Evolutionary conservation across 2,113 vertebrate species (phyloP).

Genomic region (Nothocercus nigrocapillus): DNA sequence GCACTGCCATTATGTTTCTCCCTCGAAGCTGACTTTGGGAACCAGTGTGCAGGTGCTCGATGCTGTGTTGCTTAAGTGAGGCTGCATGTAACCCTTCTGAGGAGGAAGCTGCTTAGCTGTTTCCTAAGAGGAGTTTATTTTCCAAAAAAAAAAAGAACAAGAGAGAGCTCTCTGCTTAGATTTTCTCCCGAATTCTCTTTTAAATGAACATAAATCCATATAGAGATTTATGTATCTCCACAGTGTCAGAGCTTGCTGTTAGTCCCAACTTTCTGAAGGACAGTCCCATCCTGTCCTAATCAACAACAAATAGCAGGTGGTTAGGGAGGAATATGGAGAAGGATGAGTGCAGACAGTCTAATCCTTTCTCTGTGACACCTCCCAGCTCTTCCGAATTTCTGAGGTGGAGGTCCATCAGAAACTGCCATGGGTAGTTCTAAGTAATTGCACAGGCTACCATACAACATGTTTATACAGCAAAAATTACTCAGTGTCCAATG

Average conservation of each 20-base stretch:
- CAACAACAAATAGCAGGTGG: background rate
- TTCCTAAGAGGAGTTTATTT: background rate
- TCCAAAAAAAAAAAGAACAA: background rate
- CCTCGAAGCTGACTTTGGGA: conserved; percentile 1
- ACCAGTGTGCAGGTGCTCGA: background rate
- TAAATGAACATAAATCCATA: conserved; percentile 35
- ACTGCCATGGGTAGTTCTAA: background rate
- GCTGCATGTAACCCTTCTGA: background rate
- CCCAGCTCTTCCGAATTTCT: background rate
- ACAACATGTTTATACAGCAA: background rate
- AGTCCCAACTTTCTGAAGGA: background rate
- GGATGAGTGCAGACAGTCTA: background rate
- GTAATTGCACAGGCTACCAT: background rate
- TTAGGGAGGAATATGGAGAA: background rate
- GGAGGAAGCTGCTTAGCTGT: background rate
- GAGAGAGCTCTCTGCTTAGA: background rate
- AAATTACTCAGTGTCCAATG: background rate
- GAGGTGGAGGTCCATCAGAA: background rate
- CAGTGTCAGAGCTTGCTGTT: background rate
- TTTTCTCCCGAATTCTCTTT: background rate
- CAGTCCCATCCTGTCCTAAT: background rate
- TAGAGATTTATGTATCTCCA: conserved; percentile 1
- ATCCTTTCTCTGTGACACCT: background rate
- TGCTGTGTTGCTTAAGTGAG: conserved; percentile 1
- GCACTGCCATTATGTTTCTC: background rate